These are phyloP conservation scores for Paracentrotus lividus DNA, from an alignment of 53 echinoderm and acorn worm species.

Conservation along the genomic window DNA sequence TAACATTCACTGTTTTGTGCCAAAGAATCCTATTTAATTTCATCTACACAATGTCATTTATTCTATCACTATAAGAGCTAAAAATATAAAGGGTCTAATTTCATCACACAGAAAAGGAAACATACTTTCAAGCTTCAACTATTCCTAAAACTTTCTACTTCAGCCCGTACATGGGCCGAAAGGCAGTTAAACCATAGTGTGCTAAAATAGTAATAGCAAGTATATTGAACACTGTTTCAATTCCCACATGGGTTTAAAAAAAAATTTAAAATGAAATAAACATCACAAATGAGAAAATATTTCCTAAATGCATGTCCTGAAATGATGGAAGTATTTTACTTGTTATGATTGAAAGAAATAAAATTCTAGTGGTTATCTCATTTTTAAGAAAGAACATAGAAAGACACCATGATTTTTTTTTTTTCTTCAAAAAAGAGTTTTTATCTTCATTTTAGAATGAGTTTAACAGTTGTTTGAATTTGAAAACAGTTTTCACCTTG, in stretches of 20 bases:
- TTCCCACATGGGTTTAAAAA: too few relatives aligned
- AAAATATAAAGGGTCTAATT: not conserved
- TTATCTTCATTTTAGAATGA: not conserved
- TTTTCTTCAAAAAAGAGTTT: not conserved
- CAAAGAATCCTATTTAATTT: not conserved
- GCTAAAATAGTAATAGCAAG: not conserved
- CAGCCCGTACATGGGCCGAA: not conserved
- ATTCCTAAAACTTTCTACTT: not conserved
- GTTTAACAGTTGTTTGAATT: not conserved
- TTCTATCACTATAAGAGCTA: not conserved
- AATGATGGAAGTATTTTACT: not conserved
- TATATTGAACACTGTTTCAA: not conserved
- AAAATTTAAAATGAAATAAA: not conserved
- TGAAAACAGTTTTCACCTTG: not conserved
- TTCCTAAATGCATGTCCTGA: not conserved
- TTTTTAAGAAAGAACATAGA: not conserved
- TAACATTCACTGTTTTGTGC: not conserved
- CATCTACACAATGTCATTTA: conserved; percentile 4
- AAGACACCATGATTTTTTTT: not conserved
- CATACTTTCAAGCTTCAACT: not conserved
- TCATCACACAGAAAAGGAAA: conserved; percentile 22
- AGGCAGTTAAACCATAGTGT: conserved; percentile 50
- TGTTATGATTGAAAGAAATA: not conserved
- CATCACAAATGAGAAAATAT: not conserved
- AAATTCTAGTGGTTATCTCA: not conserved